These are phyloP conservation scores for Apogon hyalosoma DNA, from an alignment of 2,797 vertebrate species.

Conservation along the genomic window DNA sequence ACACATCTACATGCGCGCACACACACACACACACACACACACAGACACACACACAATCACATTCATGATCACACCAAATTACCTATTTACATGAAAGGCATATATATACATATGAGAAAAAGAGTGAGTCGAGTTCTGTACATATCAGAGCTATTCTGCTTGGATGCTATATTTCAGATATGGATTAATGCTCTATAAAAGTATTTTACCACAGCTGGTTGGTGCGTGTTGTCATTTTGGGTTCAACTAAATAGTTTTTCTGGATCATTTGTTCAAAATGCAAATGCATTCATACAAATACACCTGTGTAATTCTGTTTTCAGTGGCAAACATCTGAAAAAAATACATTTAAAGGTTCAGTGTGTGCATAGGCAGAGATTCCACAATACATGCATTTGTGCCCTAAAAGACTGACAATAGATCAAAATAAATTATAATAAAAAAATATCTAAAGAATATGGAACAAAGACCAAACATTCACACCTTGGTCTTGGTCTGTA, in stretches of 20 bases:
- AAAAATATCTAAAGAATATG: too few relatives aligned
- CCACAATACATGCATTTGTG: too few relatives aligned
- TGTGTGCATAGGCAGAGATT: too few relatives aligned
- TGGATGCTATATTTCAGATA: conserved; percentile 86
- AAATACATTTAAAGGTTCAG: too few relatives aligned
- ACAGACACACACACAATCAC: conserved; percentile 26
- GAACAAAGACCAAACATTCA: too few relatives aligned
- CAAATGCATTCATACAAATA: too few relatives aligned
- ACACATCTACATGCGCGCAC: conserved; percentile 53
- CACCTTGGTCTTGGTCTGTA: too few relatives aligned
- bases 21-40: conserved; percentile 29
- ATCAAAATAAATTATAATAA: too few relatives aligned
- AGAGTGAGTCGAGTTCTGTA: conserved; percentile 70
- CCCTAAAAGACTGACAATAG: too few relatives aligned
- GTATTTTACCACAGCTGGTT: conserved; percentile 85
- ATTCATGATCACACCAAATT: conserved; percentile 27
- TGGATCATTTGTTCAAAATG: too few relatives aligned
- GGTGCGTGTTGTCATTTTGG: conserved; percentile 59
- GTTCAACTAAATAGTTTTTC: background rate
- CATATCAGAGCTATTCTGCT: conserved; percentile 78
- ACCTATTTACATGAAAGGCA: conserved; percentile 60
- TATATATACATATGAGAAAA: conserved; percentile 58
- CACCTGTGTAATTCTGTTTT: too few relatives aligned
- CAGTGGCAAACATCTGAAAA: too few relatives aligned
- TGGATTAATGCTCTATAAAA: conserved; percentile 86